phyloP scores from a whole-genome alignment of 2,888 invertebrate genomes.

The Abrostola triplasia region DNA sequence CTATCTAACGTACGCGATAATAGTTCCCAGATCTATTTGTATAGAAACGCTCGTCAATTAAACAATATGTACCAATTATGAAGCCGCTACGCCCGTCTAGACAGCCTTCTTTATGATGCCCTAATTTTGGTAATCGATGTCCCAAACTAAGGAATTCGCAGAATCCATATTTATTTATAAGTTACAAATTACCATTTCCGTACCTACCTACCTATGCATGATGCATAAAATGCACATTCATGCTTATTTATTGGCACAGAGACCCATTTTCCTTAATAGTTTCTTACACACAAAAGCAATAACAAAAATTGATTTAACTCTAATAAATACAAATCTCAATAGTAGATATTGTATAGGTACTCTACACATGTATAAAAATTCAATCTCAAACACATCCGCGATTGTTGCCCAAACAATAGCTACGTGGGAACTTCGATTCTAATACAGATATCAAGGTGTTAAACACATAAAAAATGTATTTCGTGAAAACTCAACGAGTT shows the following conservation, averaged over 20 bases:
- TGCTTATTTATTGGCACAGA: neutral
- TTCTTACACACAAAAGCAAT: neutral
- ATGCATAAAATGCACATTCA: neutral
- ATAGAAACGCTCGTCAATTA: conserved; percentile 28
- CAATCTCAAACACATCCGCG: neutral
- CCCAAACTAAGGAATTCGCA: neutral
- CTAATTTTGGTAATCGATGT: conserved; percentile 36
- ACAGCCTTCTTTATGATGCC: conserved; percentile 27
- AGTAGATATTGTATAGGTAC: neutral
- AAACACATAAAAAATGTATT: conserved; percentile 23
- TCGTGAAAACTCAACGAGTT: conserved; percentile 30
- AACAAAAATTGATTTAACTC: neutral
- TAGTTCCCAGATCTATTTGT: conserved; percentile 16
- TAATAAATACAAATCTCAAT: neutral
- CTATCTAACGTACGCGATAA: conserved; percentile 10
- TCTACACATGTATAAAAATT: neutral
- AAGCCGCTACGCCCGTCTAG: conserved; percentile 9
- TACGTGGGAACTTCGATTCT: conserved; percentile 16
- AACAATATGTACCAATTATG: conserved; percentile 41
- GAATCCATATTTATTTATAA: too few relatives aligned
- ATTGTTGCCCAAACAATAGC: conserved; percentile 16
- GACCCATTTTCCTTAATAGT: neutral
- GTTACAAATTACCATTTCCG: too few relatives aligned
- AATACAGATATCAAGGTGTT: conserved; percentile 22
- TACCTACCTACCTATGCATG: too few relatives aligned